Conservation (phyloP, 1,140 invertebrate species). For the Heliconius melpomene region DNA sequence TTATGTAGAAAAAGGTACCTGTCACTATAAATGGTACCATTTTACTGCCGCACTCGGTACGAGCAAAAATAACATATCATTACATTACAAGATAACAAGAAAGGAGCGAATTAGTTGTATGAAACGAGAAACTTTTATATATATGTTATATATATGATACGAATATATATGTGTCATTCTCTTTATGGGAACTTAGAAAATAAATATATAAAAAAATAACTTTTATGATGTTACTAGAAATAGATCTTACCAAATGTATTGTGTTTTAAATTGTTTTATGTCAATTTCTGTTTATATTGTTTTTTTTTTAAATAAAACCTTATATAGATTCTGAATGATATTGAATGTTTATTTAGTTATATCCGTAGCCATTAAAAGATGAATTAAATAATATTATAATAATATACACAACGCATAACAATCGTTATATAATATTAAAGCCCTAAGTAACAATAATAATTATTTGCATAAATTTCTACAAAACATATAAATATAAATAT, state of each 20-base stretch:
- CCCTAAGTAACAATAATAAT: too few species aligned
- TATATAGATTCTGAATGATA: background rate
- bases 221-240: background rate
- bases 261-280: background rate
- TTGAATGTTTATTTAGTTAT: too few species aligned
- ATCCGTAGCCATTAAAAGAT: too few species aligned
- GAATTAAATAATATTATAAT: too few species aligned
- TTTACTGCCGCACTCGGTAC: conserved; percentile 45
- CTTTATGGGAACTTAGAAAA: conserved; percentile 12
- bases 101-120: conserved; percentile 49
- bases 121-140: conserved; percentile 40
- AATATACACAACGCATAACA: too few species aligned
- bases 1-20: conserved; percentile 39
- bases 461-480: too few species aligned
- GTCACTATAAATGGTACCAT: conserved; percentile 44
- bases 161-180: conserved; percentile 11
- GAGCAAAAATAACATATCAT: conserved; percentile 51
- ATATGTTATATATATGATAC: background rate
- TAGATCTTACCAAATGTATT: background rate
- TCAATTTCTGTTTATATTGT: background rate
- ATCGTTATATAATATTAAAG: too few species aligned
- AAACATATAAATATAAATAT: background rate
- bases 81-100: conserved; percentile 39
- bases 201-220: too few species aligned
- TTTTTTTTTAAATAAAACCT: background rate